Evolutionary conservation across 2,113 vertebrate species (phyloP).

Genomic region (Geococcyx californianus): DNA sequence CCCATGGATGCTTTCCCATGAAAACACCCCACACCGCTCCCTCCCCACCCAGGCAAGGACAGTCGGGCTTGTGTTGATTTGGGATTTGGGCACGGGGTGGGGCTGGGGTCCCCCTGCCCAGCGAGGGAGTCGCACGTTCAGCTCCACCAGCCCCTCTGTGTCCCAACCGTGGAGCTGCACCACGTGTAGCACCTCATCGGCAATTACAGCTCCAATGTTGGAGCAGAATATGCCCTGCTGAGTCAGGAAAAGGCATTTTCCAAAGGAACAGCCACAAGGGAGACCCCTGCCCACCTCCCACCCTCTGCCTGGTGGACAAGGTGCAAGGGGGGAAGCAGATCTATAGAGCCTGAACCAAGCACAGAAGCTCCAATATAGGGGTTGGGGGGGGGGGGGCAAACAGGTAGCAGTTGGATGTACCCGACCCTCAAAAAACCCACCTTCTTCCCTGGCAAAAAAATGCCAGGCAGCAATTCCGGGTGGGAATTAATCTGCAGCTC

Average conservation of each 20-base stretch:
- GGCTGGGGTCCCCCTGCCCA: neutral
- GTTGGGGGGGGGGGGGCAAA: neutral
- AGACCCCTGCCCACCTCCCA: accelerated
- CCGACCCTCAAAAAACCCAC: neutral
- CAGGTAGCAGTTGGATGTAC: accelerated
- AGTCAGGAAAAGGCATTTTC: neutral
- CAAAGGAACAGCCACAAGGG: accelerated
- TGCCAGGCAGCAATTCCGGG: accelerated
- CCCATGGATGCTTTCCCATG: neutral
- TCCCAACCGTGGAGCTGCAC: accelerated
- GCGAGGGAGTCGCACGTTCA: accelerated
- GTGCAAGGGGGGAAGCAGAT: neutral
- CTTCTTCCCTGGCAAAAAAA: neutral
- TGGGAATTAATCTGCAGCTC: neutral
- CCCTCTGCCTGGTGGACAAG: accelerated
- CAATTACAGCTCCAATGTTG: too few relatives aligned
- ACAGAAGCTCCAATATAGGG: accelerated
- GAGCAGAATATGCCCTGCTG: accelerated
- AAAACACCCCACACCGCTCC: accelerated
- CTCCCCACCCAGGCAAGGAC: too few relatives aligned
- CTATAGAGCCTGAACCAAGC: accelerated
- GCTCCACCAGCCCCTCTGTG: accelerated
- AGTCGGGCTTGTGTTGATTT: neutral
- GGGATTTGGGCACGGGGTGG: accelerated
- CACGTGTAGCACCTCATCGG: accelerated